These are phyloP conservation scores for Azemiops feae DNA, from an alignment of 2,113 vertebrate species.

Conservation along the genomic window DNA sequence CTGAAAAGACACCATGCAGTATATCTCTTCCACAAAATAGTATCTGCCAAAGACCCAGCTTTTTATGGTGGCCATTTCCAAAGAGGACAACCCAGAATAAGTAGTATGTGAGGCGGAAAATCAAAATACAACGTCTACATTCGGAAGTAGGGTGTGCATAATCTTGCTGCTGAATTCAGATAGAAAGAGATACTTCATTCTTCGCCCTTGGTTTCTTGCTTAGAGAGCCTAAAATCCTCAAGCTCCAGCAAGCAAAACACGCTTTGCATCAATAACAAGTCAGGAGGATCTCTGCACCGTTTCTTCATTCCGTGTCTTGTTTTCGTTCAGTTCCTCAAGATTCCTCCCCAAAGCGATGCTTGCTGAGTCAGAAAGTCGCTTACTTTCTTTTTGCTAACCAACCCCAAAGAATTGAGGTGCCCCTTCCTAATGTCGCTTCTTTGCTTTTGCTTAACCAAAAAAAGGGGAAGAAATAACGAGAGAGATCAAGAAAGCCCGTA, in stretches of 20 bases:
- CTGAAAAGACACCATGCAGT: background rate
- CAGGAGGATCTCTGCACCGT: background rate
- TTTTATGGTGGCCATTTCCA: background rate
- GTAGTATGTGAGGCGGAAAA: background rate
- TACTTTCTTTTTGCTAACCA: background rate
- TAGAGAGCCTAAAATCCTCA: background rate
- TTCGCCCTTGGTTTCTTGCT: background rate
- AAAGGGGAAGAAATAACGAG: constrained; percentile 85
- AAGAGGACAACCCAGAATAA: background rate
- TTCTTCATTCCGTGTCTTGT: background rate
- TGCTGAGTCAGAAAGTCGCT: background rate
- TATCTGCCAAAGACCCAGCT: background rate
- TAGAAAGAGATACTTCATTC: background rate
- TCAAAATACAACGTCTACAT: background rate
- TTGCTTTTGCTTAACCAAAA: background rate
- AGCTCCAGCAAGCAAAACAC: too few species aligned
- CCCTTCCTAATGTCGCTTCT: background rate
- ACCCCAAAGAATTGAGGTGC: background rate
- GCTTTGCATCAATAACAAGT: background rate
- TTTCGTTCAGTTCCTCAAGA: background rate
- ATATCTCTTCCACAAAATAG: background rate
- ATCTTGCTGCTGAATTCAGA: background rate
- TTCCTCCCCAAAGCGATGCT: too few species aligned
- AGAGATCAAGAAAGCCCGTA: constrained; percentile 85
- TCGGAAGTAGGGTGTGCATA: background rate